phyloP scores from a whole-genome alignment of 2,797 vertebrate species.

The Streptopelia turtur region DNA sequence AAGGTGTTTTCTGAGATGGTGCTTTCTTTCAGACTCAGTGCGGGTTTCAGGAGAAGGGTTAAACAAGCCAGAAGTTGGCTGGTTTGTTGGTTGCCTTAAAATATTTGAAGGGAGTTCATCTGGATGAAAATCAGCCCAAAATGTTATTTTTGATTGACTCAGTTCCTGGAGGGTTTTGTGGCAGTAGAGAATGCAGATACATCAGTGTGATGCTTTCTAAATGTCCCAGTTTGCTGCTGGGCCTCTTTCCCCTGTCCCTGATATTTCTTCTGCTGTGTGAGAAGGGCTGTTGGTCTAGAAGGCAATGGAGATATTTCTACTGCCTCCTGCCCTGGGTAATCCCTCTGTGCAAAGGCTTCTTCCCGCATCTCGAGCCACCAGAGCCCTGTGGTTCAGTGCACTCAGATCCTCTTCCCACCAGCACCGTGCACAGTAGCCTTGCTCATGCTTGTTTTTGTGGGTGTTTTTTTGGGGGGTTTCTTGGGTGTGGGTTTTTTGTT shows the following conservation, averaged over 20 bases:
- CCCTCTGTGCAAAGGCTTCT: background rate
- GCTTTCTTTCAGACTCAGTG: background rate
- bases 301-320: background rate
- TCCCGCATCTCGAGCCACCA: background rate
- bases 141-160: slow-evolving; percentile 47
- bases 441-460: background rate
- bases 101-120: slow-evolving; percentile 44
- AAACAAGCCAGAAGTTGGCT: background rate
- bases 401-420: background rate
- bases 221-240: slow-evolving; percentile 39
- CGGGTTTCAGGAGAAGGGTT: slow-evolving; percentile 4
- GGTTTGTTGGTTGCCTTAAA: background rate
- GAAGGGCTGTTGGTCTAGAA: background rate
- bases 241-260: background rate
- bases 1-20: background rate
- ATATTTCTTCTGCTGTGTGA: background rate
- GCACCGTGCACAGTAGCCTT: accelerated
- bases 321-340: slow-evolving; percentile 14
- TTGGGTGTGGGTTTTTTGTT: too few relatives aligned
- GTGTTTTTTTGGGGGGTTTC: too few relatives aligned
- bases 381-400: background rate
- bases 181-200: background rate
- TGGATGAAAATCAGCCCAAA: slow-evolving; percentile 42
- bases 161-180: slow-evolving; percentile 13
- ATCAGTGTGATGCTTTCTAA: background rate